Percentiles rank a stretch among this genome's conserved stretches.
Evolutionary conservation across 2,113 vertebrate species (phyloP).

Genomic region (Megatriorchis doriae): DNA sequence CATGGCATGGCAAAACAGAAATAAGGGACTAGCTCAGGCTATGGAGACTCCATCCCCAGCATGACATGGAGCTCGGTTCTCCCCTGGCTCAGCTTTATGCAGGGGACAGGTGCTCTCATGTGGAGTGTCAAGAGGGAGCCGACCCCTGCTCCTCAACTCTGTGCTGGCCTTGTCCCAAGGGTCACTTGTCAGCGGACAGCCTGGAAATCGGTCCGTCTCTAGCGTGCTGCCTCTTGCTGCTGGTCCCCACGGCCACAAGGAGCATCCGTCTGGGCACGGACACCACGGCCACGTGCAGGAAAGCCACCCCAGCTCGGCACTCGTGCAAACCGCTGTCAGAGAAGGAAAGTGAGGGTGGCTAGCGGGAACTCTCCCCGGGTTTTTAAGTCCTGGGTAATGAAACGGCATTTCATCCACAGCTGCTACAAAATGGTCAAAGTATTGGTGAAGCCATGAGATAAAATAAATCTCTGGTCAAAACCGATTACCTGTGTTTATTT

Average conservation of each 20-base stretch:
- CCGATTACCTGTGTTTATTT: neutral
- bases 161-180: neutral
- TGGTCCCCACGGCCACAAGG: rapidly evolving
- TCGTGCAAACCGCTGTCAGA: rapidly evolving
- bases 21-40: neutral
- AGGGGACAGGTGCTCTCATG: rapidly evolving
- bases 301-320: too few species aligned
- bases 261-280: rapidly evolving
- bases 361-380: rapidly evolving
- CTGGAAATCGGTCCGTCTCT: rapidly evolving
- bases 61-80: rapidly evolving
- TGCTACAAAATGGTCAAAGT: neutral
- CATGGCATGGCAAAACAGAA: neutral
- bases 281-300: rapidly evolving
- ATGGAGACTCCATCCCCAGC: neutral
- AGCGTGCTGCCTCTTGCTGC: neutral
- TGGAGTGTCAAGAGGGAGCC: neutral
- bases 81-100: neutral
- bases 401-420: neutral
- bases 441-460: neutral
- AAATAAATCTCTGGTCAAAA: neutral
- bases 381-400: neutral
- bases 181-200: neutral
- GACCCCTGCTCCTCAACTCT: neutral
- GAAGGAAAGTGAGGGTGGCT: neutral